phyloP scores from a whole-genome alignment of 2,888 invertebrate species.

The Neoaliturus tenellus region DNA sequence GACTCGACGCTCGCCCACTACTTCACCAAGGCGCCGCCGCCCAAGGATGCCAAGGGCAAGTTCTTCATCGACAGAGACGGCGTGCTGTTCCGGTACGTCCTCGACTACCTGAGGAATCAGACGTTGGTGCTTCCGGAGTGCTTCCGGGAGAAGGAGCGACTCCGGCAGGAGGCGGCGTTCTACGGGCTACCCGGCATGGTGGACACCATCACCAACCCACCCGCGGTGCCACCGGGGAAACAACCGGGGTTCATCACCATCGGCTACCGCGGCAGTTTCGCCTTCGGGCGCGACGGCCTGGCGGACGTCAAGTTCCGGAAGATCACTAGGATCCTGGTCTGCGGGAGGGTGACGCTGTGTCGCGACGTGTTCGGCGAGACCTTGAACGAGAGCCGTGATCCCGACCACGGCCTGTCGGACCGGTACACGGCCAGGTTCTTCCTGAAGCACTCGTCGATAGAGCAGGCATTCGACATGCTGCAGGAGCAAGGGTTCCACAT shows the following conservation, averaged over 20 bases:
- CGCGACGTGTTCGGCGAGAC: conserved; percentile 97
- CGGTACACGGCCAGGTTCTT: conserved; percentile 98
- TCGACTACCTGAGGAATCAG: conserved; percentile 96
- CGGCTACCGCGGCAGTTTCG: conserved; percentile 98
- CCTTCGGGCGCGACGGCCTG: conserved; percentile 98
- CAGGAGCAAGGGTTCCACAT: conserved; percentile 92
- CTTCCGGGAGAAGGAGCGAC: conserved; percentile 90
- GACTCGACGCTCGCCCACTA: conserved; percentile 87
- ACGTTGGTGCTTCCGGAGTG: conserved; percentile 95
- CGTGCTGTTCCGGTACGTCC: conserved; percentile 96
- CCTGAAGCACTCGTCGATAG: conserved; percentile 98
- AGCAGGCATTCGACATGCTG: conserved; percentile 95
- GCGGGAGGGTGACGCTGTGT: conserved; percentile 96
- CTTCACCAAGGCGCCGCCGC: conserved; percentile 78
- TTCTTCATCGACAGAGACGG: conserved; percentile 98
- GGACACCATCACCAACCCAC: conserved; percentile 74
- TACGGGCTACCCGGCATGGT: conserved; percentile 87
- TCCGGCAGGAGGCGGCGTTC: conserved; percentile 85
- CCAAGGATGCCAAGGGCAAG: conserved; percentile 88
- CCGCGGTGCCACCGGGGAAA: conserved; percentile 69
- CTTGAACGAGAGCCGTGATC: conserved; percentile 98
- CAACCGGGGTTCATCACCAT: conserved; percentile 91
- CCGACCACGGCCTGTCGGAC: conserved; percentile 96
- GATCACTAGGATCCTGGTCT: conserved; percentile 95
- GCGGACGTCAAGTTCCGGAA: conserved; percentile 99